Conservation (phyloP, 2,797 vertebrate species). For the Echeneis naucrates region DNA sequence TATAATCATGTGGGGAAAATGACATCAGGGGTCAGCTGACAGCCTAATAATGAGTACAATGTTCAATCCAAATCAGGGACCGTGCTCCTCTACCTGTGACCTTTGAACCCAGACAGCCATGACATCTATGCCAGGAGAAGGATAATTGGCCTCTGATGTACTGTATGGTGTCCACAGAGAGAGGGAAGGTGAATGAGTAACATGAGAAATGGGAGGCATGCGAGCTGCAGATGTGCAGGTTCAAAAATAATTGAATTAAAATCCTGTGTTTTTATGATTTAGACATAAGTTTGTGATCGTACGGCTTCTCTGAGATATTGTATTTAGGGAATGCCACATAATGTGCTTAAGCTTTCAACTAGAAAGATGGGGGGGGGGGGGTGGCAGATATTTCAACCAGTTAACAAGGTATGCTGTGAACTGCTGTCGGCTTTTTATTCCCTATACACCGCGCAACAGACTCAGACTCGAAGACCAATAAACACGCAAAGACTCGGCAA, state of each 20-base stretch:
- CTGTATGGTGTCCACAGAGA: slow-evolving; percentile 34
- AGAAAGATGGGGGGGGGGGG: slow-evolving; percentile 22
- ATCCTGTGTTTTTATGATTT: slow-evolving; percentile 25
- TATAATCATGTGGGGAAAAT: slow-evolving; percentile 72
- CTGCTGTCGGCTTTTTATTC: slow-evolving; percentile 27
- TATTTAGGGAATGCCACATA: slow-evolving; percentile 1
- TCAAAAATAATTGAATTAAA: slow-evolving; percentile 22
- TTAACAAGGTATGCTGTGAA: slow-evolving; percentile 47
- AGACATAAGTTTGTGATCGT: slow-evolving; percentile 13
- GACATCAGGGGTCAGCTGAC: slow-evolving; percentile 73
- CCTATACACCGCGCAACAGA: neutral
- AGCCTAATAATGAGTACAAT: slow-evolving; percentile 76
- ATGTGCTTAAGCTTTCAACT: slow-evolving; percentile 2
- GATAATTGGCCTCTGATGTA: slow-evolving; percentile 74
- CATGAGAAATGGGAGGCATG: slow-evolving; percentile 23
- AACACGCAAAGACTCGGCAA: slow-evolving; percentile 5
- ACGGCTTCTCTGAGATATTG: slow-evolving; percentile 1
- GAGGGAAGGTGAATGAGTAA: slow-evolving; percentile 20
- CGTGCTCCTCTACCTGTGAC: slow-evolving; percentile 66
- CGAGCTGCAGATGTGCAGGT: slow-evolving; percentile 10
- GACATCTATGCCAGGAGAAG: slow-evolving; percentile 48
- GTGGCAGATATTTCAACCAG: slow-evolving; percentile 28
- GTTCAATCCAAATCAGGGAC: slow-evolving; percentile 64
- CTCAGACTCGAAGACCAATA: neutral
- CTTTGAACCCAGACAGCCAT: slow-evolving; percentile 51